Evolutionary conservation across 2,113 vertebrate species (phyloP).

Genomic region (Chamaea fasciata): DNA sequence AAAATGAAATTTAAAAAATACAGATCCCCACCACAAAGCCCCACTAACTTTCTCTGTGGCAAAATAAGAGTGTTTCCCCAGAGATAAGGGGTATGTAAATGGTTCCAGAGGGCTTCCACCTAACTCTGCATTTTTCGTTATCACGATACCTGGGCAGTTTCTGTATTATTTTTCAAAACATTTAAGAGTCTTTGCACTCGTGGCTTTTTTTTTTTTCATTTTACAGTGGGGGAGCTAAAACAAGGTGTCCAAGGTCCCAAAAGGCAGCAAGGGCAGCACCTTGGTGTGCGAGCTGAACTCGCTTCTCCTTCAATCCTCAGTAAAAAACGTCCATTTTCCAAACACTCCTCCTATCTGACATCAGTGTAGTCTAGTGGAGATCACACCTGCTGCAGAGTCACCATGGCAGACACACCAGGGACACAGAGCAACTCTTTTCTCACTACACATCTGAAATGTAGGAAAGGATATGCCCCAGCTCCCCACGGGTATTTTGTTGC

Average conservation of each 20-base stretch:
- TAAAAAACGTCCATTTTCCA: not conserved
- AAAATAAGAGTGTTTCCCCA: not conserved
- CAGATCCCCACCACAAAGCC: not conserved
- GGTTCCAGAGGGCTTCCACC: not conserved
- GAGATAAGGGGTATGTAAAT: not conserved
- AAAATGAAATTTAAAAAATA: not conserved
- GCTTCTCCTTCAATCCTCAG: not conserved
- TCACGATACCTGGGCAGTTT: not conserved
- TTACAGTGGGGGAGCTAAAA: not conserved
- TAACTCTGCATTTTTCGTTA: not conserved
- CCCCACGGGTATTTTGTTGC: accelerated
- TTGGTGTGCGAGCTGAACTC: not conserved
- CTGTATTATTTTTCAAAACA: not conserved
- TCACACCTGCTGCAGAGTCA: not conserved
- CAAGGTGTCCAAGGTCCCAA: not conserved
- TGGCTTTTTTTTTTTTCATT: not conserved
- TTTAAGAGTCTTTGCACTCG: not conserved
- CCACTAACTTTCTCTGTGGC: not conserved
- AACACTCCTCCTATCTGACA: not conserved
- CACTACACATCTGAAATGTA: not conserved
- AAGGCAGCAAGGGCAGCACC: not conserved
- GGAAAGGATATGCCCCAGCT: not conserved
- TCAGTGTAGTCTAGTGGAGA: not conserved
- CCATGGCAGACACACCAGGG: not conserved
- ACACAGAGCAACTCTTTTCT: not conserved